Conservation (phyloP, 1,140 invertebrate species). For the Heliothis virescens region DNA sequence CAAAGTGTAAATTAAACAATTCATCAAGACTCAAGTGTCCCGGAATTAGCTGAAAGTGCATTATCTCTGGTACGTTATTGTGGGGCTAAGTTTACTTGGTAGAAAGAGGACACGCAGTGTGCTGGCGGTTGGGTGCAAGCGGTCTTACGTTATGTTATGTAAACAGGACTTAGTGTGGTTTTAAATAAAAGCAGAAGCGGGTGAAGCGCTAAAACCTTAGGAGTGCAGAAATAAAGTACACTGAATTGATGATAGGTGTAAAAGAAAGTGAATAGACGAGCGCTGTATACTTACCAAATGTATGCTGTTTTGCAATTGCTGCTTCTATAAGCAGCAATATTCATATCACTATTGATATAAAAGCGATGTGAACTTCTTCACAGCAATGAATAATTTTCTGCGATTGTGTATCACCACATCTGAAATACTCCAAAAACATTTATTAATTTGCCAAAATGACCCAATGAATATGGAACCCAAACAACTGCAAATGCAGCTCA, state of each 20-base stretch:
- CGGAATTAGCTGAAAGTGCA: constrained; percentile 50
- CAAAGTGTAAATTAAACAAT: constrained; percentile 52
- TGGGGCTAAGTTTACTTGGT: constrained; percentile 64
- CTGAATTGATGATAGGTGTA: too few relatives aligned
- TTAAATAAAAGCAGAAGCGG: background rate
- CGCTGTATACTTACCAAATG: too few relatives aligned
- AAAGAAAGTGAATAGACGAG: too few relatives aligned
- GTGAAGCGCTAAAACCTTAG: background rate
- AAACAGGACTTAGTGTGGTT: constrained; percentile 47
- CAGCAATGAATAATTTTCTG: too few relatives aligned
- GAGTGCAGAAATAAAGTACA: too few relatives aligned
- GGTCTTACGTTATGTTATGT: constrained; percentile 63
- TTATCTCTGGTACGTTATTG: constrained; percentile 54
- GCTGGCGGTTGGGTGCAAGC: constrained; percentile 60
- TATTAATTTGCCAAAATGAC: background rate
- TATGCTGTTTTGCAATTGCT: too few relatives aligned
- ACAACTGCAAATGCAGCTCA: background rate
- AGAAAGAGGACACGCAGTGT: constrained; percentile 65
- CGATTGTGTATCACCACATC: too few relatives aligned
- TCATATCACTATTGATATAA: too few relatives aligned
- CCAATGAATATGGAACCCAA: background rate
- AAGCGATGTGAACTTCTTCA: too few relatives aligned
- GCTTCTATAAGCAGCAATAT: too few relatives aligned
- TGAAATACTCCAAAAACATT: too few relatives aligned
- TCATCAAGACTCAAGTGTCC: constrained; percentile 48